These are phyloP conservation scores for Anguilla japonica DNA, from an alignment of 2,113 vertebrate genomes.

Conservation along the genomic window DNA sequence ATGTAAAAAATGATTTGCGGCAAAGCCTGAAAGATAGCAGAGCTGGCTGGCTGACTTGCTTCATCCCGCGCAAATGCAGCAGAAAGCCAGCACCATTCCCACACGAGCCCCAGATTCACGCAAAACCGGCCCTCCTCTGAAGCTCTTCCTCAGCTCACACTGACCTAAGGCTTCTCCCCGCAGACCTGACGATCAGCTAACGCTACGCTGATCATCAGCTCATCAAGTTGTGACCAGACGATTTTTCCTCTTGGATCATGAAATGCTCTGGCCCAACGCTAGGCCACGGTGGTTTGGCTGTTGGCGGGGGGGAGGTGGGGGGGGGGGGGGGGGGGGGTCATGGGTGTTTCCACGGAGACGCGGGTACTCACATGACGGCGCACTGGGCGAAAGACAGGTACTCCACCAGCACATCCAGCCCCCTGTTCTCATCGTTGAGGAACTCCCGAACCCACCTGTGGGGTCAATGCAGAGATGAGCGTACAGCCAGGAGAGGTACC, in stretches of 20 bases:
- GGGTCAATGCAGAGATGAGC: not conserved
- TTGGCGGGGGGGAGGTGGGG: too few species aligned
- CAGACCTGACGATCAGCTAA: too few species aligned
- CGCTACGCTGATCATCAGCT: too few species aligned
- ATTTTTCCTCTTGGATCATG: too few species aligned
- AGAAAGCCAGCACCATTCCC: not conserved
- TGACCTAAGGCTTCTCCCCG: too few species aligned
- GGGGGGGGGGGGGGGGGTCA: too few species aligned
- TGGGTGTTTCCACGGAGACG: not conserved
- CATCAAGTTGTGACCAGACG: too few species aligned
- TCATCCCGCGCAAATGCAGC: not conserved
- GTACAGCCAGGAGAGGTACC: not conserved
- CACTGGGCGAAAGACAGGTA: constrained; percentile 98
- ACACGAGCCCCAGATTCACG: not conserved
- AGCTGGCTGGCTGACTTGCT: not conserved
- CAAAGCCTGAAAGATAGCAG: too few species aligned
- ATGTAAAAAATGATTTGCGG: too few species aligned
- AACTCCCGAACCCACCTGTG: constrained; percentile 97
- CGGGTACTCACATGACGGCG: constrained; percentile 81
- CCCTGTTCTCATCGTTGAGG: constrained; percentile 97
- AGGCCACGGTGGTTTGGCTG: too few species aligned
- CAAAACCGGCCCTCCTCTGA: not conserved
- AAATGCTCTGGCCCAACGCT: too few species aligned
- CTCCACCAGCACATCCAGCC: constrained; percentile 94
- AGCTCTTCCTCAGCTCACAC: not conserved